Conservation (phyloP, 2,113 vertebrate species). For the Chionomys nivalis region DNA sequence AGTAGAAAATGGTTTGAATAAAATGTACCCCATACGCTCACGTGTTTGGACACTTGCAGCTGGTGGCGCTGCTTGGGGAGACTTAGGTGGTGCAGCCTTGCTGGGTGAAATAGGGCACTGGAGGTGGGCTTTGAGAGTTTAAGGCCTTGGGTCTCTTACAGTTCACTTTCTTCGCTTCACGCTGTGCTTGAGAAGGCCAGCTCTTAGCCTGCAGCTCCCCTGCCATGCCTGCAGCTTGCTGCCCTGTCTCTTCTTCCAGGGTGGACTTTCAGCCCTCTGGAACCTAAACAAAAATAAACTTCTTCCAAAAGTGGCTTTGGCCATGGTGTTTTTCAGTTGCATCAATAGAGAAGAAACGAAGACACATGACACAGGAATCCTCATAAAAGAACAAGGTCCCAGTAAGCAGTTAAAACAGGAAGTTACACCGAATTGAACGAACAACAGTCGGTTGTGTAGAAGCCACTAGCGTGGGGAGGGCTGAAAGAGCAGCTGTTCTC, state of each 20-base stretch:
- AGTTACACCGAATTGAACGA: neutral
- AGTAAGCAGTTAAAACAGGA: neutral
- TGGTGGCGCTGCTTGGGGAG: neutral
- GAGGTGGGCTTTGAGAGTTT: neutral
- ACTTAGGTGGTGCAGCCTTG: neutral
- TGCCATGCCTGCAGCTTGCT: neutral
- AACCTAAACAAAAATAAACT: neutral
- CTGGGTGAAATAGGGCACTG: neutral
- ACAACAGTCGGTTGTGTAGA: neutral
- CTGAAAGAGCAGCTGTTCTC: neutral
- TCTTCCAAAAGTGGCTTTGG: neutral
- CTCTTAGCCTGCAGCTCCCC: neutral
- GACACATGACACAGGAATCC: neutral
- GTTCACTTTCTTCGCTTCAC: neutral
- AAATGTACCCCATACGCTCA: neutral
- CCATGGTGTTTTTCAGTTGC: neutral
- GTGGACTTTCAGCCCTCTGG: neutral
- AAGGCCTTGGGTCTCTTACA: neutral
- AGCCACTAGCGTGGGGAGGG: neutral
- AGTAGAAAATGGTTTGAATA: neutral
- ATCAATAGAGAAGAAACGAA: neutral
- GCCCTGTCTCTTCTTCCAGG: neutral
- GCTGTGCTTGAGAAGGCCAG: neutral
- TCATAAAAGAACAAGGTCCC: neutral
- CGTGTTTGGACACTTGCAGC: neutral